Conservation (phyloP, 2,797 vertebrate species). For the Dromococcyx pavoninus region DNA sequence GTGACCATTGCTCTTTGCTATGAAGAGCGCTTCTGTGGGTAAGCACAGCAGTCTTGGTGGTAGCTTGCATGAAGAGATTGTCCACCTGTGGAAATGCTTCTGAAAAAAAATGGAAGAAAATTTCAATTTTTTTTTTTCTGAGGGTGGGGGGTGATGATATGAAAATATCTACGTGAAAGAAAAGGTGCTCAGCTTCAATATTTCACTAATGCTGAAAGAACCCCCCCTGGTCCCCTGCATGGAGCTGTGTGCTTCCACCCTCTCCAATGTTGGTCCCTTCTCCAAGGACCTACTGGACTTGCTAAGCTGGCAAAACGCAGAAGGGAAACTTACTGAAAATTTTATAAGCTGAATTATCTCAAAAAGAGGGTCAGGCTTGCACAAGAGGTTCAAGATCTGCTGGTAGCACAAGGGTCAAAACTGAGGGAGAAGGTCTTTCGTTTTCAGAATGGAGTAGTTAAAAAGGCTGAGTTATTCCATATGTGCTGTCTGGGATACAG, state of each 20-base stretch:
- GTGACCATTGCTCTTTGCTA: background rate
- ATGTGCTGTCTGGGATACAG: background rate
- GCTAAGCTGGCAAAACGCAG: background rate
- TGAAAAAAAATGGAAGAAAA: background rate
- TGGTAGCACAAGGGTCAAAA: rapidly evolving
- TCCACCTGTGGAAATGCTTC: background rate
- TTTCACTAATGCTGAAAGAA: background rate
- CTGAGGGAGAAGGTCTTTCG: background rate
- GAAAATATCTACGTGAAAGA: background rate
- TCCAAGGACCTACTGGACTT: background rate
- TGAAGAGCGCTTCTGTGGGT: background rate
- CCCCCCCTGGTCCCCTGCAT: rapidly evolving
- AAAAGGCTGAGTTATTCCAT: background rate
- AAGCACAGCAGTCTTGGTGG: background rate
- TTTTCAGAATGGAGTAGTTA: background rate
- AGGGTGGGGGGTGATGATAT: rapidly evolving
- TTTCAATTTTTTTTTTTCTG: rapidly evolving
- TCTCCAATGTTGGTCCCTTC: rapidly evolving
- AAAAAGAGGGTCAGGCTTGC: background rate
- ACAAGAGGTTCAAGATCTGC: background rate
- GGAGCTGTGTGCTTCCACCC: rapidly evolving
- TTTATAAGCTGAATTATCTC: background rate
- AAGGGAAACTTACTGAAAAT: background rate
- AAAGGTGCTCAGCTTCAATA: background rate
- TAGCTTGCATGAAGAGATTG: background rate